Conservation (phyloP, 2,797 vertebrate genomes). For the Malurus splendens region DNA sequence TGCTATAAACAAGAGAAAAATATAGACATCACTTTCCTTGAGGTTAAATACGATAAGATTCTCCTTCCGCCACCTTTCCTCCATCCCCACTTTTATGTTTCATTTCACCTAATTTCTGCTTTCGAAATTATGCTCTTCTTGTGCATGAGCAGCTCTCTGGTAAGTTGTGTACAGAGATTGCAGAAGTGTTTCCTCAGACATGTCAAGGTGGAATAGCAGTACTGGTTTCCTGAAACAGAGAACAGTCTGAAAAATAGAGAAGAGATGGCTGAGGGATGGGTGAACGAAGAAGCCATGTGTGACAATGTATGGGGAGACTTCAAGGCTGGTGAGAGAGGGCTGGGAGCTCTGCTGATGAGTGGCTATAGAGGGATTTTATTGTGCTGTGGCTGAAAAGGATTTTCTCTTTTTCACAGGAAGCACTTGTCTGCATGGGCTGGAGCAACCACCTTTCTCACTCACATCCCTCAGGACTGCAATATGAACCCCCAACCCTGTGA, state of each 20-base stretch:
- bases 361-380: not conserved
- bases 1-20: not conserved
- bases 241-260: not conserved
- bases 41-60: not conserved
- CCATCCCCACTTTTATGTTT: not conserved
- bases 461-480: not conserved
- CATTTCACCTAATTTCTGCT: not conserved
- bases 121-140: not conserved
- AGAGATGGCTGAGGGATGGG: not conserved
- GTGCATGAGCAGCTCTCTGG: not conserved
- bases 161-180: not conserved
- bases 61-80: not conserved
- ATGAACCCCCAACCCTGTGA: rapidly evolving
- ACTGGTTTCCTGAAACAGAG: not conserved
- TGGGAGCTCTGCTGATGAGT: not conserved
- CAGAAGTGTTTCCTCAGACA: not conserved
- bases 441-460: not conserved
- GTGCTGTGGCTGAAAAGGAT: not conserved
- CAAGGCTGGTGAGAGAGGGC: not conserved
- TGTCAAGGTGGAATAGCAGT: not conserved
- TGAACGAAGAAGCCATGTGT: not conserved
- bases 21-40: not conserved
- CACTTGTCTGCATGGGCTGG: not conserved
- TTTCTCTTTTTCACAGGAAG: not conserved
- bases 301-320: not conserved